Base-by-base conservation (phyloP, 2,888 invertebrate genomes). In the Andrena bicolor region DNA sequence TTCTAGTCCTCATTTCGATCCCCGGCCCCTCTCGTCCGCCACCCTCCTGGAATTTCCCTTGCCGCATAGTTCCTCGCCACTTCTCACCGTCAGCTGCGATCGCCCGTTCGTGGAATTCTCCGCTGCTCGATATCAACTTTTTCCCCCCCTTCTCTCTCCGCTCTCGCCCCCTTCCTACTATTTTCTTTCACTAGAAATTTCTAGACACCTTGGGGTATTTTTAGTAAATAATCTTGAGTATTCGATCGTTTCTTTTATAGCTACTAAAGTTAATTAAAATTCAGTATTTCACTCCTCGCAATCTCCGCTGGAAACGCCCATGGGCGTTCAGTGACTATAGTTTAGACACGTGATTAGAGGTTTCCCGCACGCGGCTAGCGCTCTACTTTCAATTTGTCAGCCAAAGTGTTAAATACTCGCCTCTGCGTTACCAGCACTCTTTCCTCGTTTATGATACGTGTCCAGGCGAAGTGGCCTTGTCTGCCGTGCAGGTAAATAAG, bases 1-100 rank as follows among this genome's bases (percentile, higher is more conserved):
- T 82, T 84, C 82, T 70, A 53, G n/a, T 63, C 56, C 80, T 61
- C 83, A 65, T 68, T 80, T 77, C 73, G 66, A 63, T 63, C 69
- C 32, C 60, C 49, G 20, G 7, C 61, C 65, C 58, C 64, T 68
- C 77, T 63, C 58, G 70, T 58, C 73, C 61, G 66, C 74, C 69
- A 66, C 76, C 75, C 69, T 63, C 76, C 56, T 65, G 83, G 85
- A 88, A 86, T 86, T 86, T 83, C 83, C 80, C 77, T 83, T 81
- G 41, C 82, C 85, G 89, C 84, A 85, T 88, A 89, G 86, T 84
- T 88, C 75, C 74, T 76, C 77, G 73, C 73, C 81, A 72, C 83
- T 80, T 84, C 81, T 77, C 86, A 73, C 88, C 41, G 86, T 81
- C 86, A 81, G 83, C 85, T 76, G 83, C 86, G 86, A 79, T 86